Evolutionary conservation across 2,113 vertebrate genomes (phyloP).

Genomic region (Tinamus guttatus): DNA sequence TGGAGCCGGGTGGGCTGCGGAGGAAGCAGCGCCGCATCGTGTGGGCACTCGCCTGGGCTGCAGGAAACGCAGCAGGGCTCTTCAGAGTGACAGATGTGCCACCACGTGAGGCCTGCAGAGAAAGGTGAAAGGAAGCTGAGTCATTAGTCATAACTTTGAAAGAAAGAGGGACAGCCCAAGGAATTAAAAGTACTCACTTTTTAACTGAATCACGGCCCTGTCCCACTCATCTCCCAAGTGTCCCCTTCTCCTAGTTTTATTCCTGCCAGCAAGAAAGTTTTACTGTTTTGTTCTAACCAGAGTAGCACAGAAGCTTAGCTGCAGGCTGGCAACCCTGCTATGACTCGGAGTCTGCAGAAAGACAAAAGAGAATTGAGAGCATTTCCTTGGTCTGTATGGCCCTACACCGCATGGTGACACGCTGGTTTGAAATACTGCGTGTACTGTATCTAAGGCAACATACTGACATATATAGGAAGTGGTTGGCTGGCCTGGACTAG

Average conservation of each 20-base stretch:
- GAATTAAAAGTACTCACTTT: neutral
- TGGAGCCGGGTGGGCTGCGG: neutral
- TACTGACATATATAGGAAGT: neutral
- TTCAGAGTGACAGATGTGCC: neutral
- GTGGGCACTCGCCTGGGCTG: neutral
- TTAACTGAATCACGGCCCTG: neutral
- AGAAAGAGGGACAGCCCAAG: neutral
- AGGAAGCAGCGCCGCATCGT: conserved; percentile 39
- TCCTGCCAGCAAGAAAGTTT: neutral
- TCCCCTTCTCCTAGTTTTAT: neutral
- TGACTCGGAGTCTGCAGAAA: neutral
- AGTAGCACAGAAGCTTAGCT: neutral
- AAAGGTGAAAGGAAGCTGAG: neutral
- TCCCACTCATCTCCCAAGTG: neutral
- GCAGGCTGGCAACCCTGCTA: neutral
- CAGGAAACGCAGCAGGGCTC: neutral
- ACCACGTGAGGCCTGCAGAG: neutral
- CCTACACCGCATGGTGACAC: fast-evolving
- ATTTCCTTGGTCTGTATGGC: neutral
- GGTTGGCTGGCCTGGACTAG: neutral
- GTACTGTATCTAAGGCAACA: neutral
- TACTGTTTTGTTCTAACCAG: neutral
- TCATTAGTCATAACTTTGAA: neutral
- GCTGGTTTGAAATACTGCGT: fast-evolving
- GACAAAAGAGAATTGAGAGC: neutral